Evolutionary conservation across 1,140 invertebrate genomes (phyloP).

Genomic region (Chrysoperla carnea): DNA sequence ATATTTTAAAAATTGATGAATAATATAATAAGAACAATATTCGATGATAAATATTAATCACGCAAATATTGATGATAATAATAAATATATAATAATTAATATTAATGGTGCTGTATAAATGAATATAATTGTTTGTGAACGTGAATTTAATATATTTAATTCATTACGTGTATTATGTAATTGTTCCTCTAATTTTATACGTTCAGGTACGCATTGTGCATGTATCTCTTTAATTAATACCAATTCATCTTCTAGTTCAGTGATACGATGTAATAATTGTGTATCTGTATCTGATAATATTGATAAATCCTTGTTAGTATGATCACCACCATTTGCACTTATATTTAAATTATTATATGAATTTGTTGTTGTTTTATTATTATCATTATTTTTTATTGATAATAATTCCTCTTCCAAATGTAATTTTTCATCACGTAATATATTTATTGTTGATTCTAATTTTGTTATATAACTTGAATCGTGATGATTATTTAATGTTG

Average conservation of each 20-base stretch:
- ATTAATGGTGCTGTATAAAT: slow-evolving; percentile 19
- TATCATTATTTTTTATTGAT: neutral
- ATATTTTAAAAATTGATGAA: too few relatives aligned
- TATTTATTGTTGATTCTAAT: too few relatives aligned
- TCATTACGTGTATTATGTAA: slow-evolving; percentile 13
- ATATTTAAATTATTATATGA: neutral
- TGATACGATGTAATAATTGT: slow-evolving; percentile 10
- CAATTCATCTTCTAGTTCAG: slow-evolving; percentile 26
- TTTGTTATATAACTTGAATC: too few relatives aligned
- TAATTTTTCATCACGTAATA: slow-evolving; percentile 4
- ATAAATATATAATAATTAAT: slow-evolving; percentile 18
- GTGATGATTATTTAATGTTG: too few relatives aligned
- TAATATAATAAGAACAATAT: too few relatives aligned
- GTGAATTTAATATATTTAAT: slow-evolving; percentile 15
- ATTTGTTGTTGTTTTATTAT: neutral
- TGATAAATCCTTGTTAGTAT: neutral
- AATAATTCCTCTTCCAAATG: slow-evolving; percentile 4
- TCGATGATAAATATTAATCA: slow-evolving; percentile 14
- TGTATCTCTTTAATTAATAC: slow-evolving; percentile 31
- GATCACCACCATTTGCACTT: neutral
- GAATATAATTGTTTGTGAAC: slow-evolving; percentile 19
- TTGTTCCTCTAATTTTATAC: slow-evolving; percentile 23
- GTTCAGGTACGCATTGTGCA: slow-evolving; percentile 24
- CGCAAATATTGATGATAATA: slow-evolving; percentile 20
- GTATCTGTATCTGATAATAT: neutral